Conservation (phyloP, 2,113 vertebrate genomes). For the Poecilia latipinna region DNA sequence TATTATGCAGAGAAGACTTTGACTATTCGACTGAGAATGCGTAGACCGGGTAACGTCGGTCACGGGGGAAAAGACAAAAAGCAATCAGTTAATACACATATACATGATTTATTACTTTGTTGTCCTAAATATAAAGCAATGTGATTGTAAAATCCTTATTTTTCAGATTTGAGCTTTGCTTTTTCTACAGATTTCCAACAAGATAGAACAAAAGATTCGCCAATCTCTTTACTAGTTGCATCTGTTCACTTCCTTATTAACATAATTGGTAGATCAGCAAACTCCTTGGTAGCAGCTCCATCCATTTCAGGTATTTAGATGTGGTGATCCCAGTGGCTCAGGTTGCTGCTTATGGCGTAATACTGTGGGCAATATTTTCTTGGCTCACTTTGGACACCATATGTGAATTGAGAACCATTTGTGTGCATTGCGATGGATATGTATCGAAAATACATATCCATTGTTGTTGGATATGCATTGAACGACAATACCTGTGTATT, state of each 20-base stretch:
- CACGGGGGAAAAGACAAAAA: conserved; percentile 22
- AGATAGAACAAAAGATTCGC: conserved; percentile 1
- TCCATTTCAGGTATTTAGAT: neutral
- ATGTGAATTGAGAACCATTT: neutral
- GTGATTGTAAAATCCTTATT: conserved; percentile 10
- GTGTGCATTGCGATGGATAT: too few species aligned
- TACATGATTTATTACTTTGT: conserved; percentile 13
- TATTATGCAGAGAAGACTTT: conserved; percentile 46
- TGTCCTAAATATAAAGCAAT: conserved; percentile 14
- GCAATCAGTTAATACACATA: conserved; percentile 19
- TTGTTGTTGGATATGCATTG: too few species aligned
- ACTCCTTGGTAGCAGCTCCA: neutral
- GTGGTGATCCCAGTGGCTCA: neutral
- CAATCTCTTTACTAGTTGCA: neutral
- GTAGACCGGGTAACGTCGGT: conserved; percentile 41
- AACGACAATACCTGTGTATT: too few species aligned
- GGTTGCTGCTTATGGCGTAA: neutral
- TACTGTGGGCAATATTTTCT: neutral
- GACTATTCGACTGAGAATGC: conserved; percentile 45
- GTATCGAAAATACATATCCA: too few species aligned
- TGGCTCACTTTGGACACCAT: too few species aligned
- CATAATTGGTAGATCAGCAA: neutral
- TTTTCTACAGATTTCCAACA: conserved; percentile 27
- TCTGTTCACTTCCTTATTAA: neutral
- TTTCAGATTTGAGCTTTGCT: conserved; percentile 25